phyloP scores from a whole-genome alignment of 2,113 vertebrate genomes.

The Toxostoma redivivum region DNA sequence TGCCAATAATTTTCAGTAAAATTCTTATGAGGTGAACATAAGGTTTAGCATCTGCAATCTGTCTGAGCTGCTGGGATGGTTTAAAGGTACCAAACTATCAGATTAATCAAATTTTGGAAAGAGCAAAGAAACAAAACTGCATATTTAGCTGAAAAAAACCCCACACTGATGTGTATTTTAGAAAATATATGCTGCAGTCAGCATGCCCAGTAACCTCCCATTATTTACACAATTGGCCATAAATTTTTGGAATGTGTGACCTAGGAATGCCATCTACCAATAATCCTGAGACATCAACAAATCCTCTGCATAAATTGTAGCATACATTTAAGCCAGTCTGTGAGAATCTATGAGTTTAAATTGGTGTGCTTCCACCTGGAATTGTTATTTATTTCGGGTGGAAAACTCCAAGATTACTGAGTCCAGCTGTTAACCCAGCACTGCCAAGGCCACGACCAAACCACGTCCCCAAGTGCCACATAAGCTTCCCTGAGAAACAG shows the following conservation, averaged over 20 bases:
- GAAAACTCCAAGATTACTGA: not conserved
- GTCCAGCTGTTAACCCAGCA: not conserved
- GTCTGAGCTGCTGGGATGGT: not conserved
- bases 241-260: not conserved
- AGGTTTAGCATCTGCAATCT: not conserved
- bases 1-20: not conserved
- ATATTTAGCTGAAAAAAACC: not conserved
- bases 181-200: not conserved
- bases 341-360: not conserved
- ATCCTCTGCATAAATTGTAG: not conserved
- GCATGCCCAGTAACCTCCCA: not conserved
- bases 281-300: not conserved
- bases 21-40: not conserved
- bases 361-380: not conserved
- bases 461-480: not conserved
- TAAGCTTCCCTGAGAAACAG: not conserved
- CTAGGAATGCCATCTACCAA: not conserved
- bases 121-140: not conserved
- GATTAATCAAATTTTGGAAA: not conserved
- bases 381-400: not conserved
- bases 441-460: not conserved
- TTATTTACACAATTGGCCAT: not conserved
- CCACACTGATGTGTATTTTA: not conserved
- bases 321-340: not conserved
- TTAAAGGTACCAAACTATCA: not conserved